Evolutionary conservation across 2,797 vertebrate genomes (phyloP), one percentile per base, ranked within the genome.

Genomic region (Pipistrellus kuhlii): DNA sequence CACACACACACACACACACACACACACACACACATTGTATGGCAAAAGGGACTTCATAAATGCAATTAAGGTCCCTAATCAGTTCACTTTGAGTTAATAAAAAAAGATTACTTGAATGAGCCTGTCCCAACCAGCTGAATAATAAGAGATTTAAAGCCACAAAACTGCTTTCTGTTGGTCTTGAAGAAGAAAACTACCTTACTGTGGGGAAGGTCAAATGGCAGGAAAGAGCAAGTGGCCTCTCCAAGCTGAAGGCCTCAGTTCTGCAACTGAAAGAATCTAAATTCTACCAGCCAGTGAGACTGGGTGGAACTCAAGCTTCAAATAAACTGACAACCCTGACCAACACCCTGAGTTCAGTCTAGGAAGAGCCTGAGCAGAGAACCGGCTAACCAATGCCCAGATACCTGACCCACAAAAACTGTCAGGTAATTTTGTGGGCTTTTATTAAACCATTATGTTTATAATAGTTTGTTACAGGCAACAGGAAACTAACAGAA

Each of bases 371-470:
- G 69, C 27, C 44, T 62, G 59, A 88, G 20, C 30, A 81, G 59
- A 89, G 62, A 92, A 88, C 66, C 80, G 85, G 30, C 35, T 62
- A 91, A 84, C 51, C 72, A 82, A 41, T 80, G 35, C 83, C 69
- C 46, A 77, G 25, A 71, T 69, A 35, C 12, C 69, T 68, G 27
- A 62, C 51, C 10, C 77, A 94, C 9, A 57, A 59, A 89, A 90
- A 76, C 32, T 20, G 14, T 69, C 27, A 90, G 27, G 51, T 64
- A 75, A 64, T 44, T 64, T 38, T 69, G 14, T 62, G 27, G 75
- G 32, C 38, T 78, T 53, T 75, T 88, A 62, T 53, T 55, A 90
- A 53, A 48, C 17, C 64, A 91, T 17, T 59, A 10, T 38, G 27
- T 81, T 72, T 87, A 46, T 30, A 18, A 20, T 66, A 80, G 41